Base-by-base conservation (phyloP, 2,113 vertebrate genomes). In the Albula goreensis region DNA sequence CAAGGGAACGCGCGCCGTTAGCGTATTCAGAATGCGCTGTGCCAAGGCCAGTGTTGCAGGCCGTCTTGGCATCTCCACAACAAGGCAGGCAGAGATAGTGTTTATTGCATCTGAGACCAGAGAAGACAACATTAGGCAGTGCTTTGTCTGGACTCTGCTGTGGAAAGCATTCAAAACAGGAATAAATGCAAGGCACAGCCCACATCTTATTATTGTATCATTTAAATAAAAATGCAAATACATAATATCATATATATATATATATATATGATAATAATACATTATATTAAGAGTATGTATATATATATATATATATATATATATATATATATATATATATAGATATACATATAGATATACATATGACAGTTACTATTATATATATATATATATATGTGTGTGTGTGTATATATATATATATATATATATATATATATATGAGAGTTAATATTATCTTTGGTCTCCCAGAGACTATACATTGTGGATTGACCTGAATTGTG, bases 401-500 rank as follows among this genome's bases (percentile, higher is more conserved):
- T 70, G 13, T 66, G 15, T 66, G 15, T 74, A 22, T 74, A 22
- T 74, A 22, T 31, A 22, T 74, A 22, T n/a, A 19, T n/a, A 22
- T n/a, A 22, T n/a, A 22, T n/a, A 22, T 8, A 22, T n/a, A 22
- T n/a, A 22, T n/a, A 22, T n/a, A 5, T n/a, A 22, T 2, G 31
- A 8, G 10, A 10, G 22, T 25, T 97, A 97, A 96, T 92, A 92
- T 88, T 91, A 91, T 92, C 92, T 93, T 79, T 95, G 97, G 95
- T 95, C 94, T 95, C 96, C 92, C 90, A 92, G 90, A 95, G 92
- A 93, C 93, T 95, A 93, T 96, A 94, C 92, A 90, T 94, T 96
- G 94, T 96, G 97, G 97, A 98, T 98, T 99, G 97, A 96, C 97
- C 95, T 94, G 96, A 95, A 95, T 97, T 98, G 96, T 96, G 95